Base-by-base conservation (phyloP, 2,113 vertebrate species). In the Atractosteus spatula region DNA sequence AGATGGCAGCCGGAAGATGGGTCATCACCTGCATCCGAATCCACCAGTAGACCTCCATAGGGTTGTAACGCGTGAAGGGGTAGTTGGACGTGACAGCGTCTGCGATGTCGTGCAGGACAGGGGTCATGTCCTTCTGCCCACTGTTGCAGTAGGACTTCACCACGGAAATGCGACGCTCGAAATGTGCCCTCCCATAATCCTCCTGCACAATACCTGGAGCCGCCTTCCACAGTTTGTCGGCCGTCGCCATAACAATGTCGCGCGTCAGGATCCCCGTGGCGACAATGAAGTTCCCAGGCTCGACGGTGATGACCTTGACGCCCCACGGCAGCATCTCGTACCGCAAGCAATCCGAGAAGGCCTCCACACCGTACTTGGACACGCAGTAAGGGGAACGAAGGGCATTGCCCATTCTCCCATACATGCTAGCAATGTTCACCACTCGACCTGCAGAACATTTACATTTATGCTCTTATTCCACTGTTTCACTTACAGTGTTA, bases 301-400 rank as follows among this genome's bases (percentile, higher is more conserved):
- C 94, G 0, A 96, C 13, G 3, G 92, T 12, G 45, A 91, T 88
- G 70, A 97, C 93, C 1, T 88, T 90, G 0, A 96, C 93, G 0
- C 92, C 94, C 95, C 94, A 96, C 64, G 76, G 62, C 81, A 92
- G 94, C 94, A 96, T 95, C 83, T 96, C 95, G 51, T 95, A 92
- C 74, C 94, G 79, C 4, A 96, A 90, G 85, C 95, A 96, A 80
- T 94, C 93, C 0, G 94, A 95, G 70, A 96, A 97, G 0, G 91
- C 94, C 55, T 95, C 91, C 70, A 95, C 83, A 4, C 91, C 94
- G 0, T 89, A 94, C 83, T 95, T 95, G n/a, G 94, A 94, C 16
- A 97, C 2, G 0, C 94, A 95, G 79, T 95, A 95, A 0, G 91
- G 81, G 0, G 95, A 96, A 7, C 92, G 91, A 77, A 91, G 76